These are phyloP conservation scores for Sebastes minor DNA, from an alignment of 2,797 vertebrate species.

Conservation along the genomic window DNA sequence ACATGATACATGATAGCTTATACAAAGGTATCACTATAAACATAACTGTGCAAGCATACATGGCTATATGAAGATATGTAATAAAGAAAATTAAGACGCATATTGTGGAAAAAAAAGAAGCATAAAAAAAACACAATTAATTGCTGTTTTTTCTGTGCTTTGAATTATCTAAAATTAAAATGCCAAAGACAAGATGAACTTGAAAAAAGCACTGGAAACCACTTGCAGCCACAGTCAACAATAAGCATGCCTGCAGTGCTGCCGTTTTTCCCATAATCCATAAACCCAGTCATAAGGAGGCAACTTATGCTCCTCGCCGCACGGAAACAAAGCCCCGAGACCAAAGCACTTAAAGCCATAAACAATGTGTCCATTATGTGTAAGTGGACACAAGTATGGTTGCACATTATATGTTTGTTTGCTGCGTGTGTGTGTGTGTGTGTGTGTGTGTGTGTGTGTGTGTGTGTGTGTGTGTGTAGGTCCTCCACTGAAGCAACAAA, in stretches of 20 bases:
- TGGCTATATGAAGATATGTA: background rate
- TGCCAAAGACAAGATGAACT: background rate
- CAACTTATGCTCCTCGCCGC: background rate
- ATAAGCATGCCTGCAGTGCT: background rate
- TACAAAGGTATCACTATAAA: background rate
- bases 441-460: background rate
- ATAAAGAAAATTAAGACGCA: background rate
- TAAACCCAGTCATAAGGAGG: conserved; percentile 20
- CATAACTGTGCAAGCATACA: background rate
- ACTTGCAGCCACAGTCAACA: background rate
- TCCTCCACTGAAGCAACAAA: background rate
- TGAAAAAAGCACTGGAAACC: background rate
- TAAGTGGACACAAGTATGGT: background rate
- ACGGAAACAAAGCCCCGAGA: conserved; percentile 33
- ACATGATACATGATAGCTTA: background rate
- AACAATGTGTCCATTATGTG: conserved; percentile 33
- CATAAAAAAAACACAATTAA: background rate
- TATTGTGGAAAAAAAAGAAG: background rate
- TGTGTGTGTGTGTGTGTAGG: background rate
- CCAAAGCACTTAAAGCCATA: conserved; percentile 36
- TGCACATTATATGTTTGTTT: conserved; percentile 7
- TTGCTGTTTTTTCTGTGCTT: background rate
- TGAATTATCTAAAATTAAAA: background rate
- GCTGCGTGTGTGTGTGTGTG: background rate
- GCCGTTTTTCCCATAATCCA: conserved; percentile 32